A percentile compares a stretch with the other conserved stretches of the same genome.
Conservation (phyloP, 1,140 invertebrate species). For the Euura saliciscinereae region DNA sequence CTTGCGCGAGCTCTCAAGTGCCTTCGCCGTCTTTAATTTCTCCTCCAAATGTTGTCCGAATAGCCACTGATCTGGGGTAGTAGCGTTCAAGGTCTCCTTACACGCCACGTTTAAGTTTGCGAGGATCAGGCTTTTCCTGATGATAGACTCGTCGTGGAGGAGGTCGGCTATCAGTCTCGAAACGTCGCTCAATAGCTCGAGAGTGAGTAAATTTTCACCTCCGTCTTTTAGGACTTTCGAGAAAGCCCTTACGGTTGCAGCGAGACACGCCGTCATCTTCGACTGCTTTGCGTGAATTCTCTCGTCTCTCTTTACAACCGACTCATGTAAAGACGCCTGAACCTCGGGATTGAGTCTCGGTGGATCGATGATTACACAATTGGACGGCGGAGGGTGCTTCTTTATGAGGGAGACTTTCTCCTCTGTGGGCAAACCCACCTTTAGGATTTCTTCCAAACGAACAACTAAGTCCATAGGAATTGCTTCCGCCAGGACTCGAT, state of each 20-base stretch:
- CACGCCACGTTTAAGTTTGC: constrained; percentile 16
- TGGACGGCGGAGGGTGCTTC: constrained; percentile 14
- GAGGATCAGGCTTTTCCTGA: constrained; percentile 14
- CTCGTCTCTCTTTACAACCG: constrained; percentile 21
- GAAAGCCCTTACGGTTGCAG: constrained; percentile 15
- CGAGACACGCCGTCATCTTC: constrained; percentile 19
- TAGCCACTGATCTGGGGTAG: constrained; percentile 18
- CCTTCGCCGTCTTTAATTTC: constrained; percentile 20
- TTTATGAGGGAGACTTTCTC: constrained; percentile 18
- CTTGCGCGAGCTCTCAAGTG: constrained; percentile 17
- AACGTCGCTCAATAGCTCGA: constrained; percentile 17
- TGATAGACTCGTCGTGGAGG: constrained; percentile 3
- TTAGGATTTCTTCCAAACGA: constrained; percentile 23
- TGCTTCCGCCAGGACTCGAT: constrained; percentile 19
- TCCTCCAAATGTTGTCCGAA: constrained; percentile 25
- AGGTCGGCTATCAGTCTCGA: constrained; percentile 11
- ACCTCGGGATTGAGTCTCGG: constrained; percentile 26
- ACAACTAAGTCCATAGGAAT: constrained; percentile 17
- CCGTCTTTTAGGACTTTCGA: constrained; percentile 9
- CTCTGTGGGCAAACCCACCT: constrained; percentile 19
- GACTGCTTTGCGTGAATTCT: constrained; percentile 19
- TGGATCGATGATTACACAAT: constrained; percentile 19
- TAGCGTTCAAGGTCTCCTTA: constrained; percentile 20
- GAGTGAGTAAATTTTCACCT: constrained; percentile 9
- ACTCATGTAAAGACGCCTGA: constrained; percentile 13